phyloP scores from a whole-genome alignment of 2,888 invertebrate species.

The Spicauda simplicius region DNA sequence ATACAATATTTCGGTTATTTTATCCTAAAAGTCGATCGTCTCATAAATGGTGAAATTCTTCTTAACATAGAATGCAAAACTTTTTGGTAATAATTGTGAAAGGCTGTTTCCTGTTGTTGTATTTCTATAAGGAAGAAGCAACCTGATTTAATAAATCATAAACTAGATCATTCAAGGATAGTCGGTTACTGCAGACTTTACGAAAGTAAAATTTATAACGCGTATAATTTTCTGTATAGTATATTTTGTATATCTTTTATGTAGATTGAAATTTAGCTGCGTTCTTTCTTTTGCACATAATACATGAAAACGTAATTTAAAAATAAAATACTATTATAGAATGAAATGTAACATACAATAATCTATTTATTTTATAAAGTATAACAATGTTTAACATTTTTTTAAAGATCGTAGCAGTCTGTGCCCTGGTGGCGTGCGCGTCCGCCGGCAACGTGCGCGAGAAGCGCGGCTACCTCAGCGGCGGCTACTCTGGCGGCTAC shows the following conservation, averaged over 20 bases:
- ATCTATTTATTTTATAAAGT: too few relatives aligned
- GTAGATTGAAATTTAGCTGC: too few relatives aligned
- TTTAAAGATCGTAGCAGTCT: slow-evolving; percentile 38
- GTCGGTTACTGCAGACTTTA: too few relatives aligned
- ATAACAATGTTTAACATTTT: too few relatives aligned
- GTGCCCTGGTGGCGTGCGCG: slow-evolving; percentile 39
- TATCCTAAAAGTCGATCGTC: neutral
- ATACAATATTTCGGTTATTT: neutral
- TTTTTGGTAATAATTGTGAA: neutral
- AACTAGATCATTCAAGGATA: neutral
- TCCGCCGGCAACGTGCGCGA: slow-evolving; percentile 40
- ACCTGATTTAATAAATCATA: neutral
- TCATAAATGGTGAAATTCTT: neutral
- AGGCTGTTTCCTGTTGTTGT: neutral
- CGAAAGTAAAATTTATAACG: too few relatives aligned
- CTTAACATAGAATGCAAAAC: neutral
- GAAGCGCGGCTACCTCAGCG: slow-evolving; percentile 42
- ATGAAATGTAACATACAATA: too few relatives aligned
- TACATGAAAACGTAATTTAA: too few relatives aligned
- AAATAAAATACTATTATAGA: too few relatives aligned
- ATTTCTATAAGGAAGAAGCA: neutral
- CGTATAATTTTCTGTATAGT: too few relatives aligned
- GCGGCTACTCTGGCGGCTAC: slow-evolving; percentile 26
- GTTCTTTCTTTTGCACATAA: too few relatives aligned
- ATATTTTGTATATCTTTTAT: too few relatives aligned